Base-by-base conservation (phyloP, 2,888 invertebrate genomes). In the Calliphora vomitoria region DNA sequence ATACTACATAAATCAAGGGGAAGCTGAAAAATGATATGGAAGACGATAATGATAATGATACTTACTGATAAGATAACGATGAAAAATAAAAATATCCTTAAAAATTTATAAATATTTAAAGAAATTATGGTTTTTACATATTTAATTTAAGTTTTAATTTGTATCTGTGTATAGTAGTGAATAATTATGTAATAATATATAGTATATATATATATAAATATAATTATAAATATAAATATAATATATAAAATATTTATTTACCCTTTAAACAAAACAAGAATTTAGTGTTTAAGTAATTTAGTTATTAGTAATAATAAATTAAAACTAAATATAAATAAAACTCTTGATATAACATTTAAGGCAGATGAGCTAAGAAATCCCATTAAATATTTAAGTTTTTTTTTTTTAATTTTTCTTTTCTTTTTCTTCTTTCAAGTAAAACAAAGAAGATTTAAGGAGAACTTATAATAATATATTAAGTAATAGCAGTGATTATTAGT, bases 141-240 rank as follows among this genome's bases (percentile, higher is more conserved):
- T 85, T 80, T 60, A 82, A 58, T 35, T 60, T 78, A 72, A 78
- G n/a, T 82, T 86, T 84, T 38, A 82, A 87, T 89, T 90, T 88
- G 74, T 88, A 90, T 83, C 83, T 89, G 89, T 90, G 90, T 90
- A 90, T 89, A 90, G 90, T 90, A 90, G 90, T 88, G 88, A 86
- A 88, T 89, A 90, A 89, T 84, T 78, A 89, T 81, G 78, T 85
- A 85, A 80, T 80, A 78, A 20, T 75, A 75, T 25, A 81, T 31
- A 38, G 11, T 44, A 44, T 44, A 44, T n/a, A 55, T 64, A 64
- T 31, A 47, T 20, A 64, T 25, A 58, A 50, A 69, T n/a, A 79
- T 38, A 87, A 81, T 31, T 76, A 84, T 85, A 87, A 88, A 78
- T 83, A 84, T 66, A 88, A 87, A 89, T 89, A 88, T 71, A 50